Evolutionary conservation across 1,140 invertebrate species (phyloP).

Genomic region (Drosophila melanogaster): DNA sequence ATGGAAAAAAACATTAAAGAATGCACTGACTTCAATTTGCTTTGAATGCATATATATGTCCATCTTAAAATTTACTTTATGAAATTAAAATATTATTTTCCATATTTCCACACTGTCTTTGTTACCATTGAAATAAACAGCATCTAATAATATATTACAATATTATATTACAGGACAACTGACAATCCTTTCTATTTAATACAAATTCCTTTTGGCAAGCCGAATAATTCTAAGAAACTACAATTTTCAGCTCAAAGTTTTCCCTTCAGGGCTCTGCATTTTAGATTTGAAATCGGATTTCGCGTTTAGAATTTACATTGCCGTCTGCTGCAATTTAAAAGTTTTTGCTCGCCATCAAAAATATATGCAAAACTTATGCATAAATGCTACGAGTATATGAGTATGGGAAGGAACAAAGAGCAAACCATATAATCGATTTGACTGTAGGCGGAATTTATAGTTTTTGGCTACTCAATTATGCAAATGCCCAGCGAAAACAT

Average conservation of each 20-base stretch:
- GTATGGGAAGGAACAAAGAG: background rate
- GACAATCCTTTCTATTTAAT: background rate
- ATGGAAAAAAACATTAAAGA: background rate
- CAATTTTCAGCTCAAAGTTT: background rate
- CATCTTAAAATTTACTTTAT: too few relatives aligned
- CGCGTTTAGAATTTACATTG: background rate
- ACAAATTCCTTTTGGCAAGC: background rate
- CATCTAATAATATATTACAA: background rate
- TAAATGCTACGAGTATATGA: background rate
- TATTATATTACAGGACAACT: background rate
- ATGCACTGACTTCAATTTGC: too few relatives aligned
- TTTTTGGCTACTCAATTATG: slow-evolving; percentile 56
- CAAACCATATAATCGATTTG: slow-evolving; percentile 21
- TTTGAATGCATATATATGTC: too few relatives aligned
- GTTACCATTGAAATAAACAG: too few relatives aligned
- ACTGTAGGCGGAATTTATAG: slow-evolving; percentile 25
- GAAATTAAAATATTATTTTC: too few relatives aligned
- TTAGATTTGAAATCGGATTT: background rate
- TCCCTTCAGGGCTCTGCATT: background rate
- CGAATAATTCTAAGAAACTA: background rate
- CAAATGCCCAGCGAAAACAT: slow-evolving; percentile 43
- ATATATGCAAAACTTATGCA: background rate
- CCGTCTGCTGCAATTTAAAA: background rate
- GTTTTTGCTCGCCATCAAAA: background rate
- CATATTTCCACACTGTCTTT: too few relatives aligned